Base-by-base conservation (phyloP, 2,113 vertebrate species). In the Cacatua alba region DNA sequence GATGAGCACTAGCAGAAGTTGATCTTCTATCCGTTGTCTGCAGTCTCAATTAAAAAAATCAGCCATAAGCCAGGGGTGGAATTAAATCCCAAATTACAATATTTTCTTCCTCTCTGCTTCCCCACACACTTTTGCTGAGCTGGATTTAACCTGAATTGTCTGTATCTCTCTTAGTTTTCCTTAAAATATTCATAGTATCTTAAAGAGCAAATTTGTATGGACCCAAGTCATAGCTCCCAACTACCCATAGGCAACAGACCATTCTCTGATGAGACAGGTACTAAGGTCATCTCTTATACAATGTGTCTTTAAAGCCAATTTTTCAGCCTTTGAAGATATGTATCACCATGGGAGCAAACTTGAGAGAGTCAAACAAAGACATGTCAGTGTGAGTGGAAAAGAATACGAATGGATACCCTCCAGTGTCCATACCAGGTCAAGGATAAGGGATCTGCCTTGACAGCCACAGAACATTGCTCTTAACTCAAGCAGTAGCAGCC, bases 71-170 rank as follows among this genome's bases (percentile, higher is more conserved):
- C 23, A 59, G 16, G 39, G 29, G 24, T 67, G 14, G 21, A 79
- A 48, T 13, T 31, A 9, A 31, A 43, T 51, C 43, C 48, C 24
- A 80, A 69, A 79, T 63, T 17, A 29, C 13, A 39, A 25, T 26
- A 13, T 10, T 68, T 80, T 75, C 49, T 57, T 64, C 28, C 43
- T 81, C 9, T 51, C 11, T 52, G 21, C 28, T 60, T 37, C 7
- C 10, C 11, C 11, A 2, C 6, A 25, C 11, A 1, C 7, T 5
- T 52, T 46, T 65, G 1, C 16, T 57, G 55, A 76, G 8, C 5
- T 44, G 37, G 5, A 51, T 57, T 69, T 64, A 70, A 49, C 4
- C 9, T 20, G 52, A 62, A 28, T 33, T 10, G 29, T 63, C n/a
- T 2, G 1, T 2, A 3, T 4, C 6, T 31, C 28, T 35, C 25